Evolutionary conservation across 2,797 vertebrate genomes (phyloP), one percentile per base, ranked within the genome.

Genomic region (Babyrousa celebensis): DNA sequence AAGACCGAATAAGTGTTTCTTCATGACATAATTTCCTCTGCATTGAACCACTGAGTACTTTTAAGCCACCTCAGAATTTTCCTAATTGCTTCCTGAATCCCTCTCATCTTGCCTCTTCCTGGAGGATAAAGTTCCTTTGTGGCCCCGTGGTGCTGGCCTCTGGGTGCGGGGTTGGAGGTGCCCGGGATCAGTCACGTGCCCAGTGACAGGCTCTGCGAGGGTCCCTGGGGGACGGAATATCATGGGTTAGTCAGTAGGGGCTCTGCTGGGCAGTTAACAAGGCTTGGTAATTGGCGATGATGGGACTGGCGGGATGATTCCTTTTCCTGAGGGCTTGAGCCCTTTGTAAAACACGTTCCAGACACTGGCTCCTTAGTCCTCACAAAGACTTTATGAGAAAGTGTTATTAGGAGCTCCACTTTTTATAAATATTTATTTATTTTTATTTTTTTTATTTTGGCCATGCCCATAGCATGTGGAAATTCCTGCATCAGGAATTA

Each of bases 1-100:
- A 80, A 80, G 62, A 74, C 40, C 1, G 1, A 29, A 82, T 62
- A 90, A 96, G 94, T 68, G 36, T 36, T n/a, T 86, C 82, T 95
- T 92, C 32, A n/a, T n/a, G n/a, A 68, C 65, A 62, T 74, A 91
- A 95, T 96, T 95, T 43, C 94, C 88, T 85, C 70, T 97, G 89
- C 67, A 27, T 12, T 0, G 7, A 92, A 78, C 80, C 95, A 80
- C 85, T 88, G 88, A 71, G 79, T 54, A 62, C 83, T 89, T 95
- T 85, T 83, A 85, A 96, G 68, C 71, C 88, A 32, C 48, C 85
- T 82, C 94, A 77, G 91, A 12, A 90, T 71, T 96, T 92, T 43
- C 27, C 88, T 95, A 90, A 78, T 91, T 96, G 89, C 85, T 93
- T 85, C 43, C n/a, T 0, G 15, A 92, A 85, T 96, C 89, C 67